Evolutionary conservation across 2,797 vertebrate species (phyloP), one percentile per base, ranked within the genome.

Genomic region (Stomatorhinus walkeri): DNA sequence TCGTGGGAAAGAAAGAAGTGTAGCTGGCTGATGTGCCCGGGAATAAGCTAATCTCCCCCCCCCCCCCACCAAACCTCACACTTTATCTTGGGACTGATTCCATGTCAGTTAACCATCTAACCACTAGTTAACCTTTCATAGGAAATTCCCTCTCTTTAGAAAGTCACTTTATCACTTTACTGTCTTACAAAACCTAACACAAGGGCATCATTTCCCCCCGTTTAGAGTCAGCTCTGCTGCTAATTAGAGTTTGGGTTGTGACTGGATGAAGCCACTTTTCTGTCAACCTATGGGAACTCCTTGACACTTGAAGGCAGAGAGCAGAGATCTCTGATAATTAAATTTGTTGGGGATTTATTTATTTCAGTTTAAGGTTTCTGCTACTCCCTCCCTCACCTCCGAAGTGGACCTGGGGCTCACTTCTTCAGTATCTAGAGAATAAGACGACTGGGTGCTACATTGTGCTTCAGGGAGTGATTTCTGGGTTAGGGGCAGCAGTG

Each of bases 61-160:
- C 12, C 14, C 16, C 36, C 22, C 24, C 83, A 8, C 46, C 89
- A 51, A n/a, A 10, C 14, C 40, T 68, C 81, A 51, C 88, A 88
- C 90, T 3, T 72, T 90, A 90, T 91, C 91, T 91, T 43, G 36
- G 51, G 36, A 87, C 36, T 59, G 52, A 51, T 51, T 89, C 87
- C 68, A 83, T 24, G n/a, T 43, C 72, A 79, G 24, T 36, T 52
- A 9, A 54, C 24, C 40, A 79, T 51, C 52, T 19, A 32, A 79
- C 72, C 19, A 87, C 52, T 56, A 64, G 51, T 84, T 49, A 87
- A 8, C 14, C 59, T 64, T 88, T 43, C 14, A 61, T 22, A 46
- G 72, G 52, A 14, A 24, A 46, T 51, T 84, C 51, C 49, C 56
- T n/a, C 40, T 89, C 19, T 87, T 89, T 64, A 56, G 43, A 87